Evolutionary conservation across 2,888 invertebrate genomes (phyloP).

Genomic region (Oscheius sp.): DNA sequence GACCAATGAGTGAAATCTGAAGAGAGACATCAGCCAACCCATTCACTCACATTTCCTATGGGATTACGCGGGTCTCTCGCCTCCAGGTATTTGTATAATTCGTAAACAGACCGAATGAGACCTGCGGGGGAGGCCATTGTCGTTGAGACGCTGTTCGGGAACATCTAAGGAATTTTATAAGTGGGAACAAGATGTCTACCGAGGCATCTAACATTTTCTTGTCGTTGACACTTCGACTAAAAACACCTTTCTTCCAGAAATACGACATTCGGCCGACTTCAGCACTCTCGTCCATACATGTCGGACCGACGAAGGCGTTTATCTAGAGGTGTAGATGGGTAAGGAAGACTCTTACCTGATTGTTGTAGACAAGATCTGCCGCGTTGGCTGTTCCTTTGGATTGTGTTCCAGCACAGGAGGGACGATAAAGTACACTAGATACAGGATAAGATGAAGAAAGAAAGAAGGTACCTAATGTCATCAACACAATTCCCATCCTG

Average conservation of each 20-base stretch:
- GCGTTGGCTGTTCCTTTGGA: constrained; percentile 6
- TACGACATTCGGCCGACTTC: constrained; percentile 52
- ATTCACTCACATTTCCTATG: background rate
- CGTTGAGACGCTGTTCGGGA: constrained; percentile 18
- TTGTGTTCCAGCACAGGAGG: background rate
- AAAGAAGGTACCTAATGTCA: background rate
- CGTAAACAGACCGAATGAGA: constrained; percentile 14
- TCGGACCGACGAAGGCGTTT: constrained; percentile 43
- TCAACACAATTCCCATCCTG: constrained; percentile 10
- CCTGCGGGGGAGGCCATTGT: constrained; percentile 23
- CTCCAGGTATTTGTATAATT: constrained; percentile 4
- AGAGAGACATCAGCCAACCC: background rate
- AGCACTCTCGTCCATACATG: constrained; percentile 45
- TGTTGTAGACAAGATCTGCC: background rate
- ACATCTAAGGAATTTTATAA: constrained; percentile 8
- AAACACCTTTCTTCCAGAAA: constrained; percentile 52
- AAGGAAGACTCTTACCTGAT: background rate
- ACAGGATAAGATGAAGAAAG: background rate
- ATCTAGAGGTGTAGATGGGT: constrained; percentile 21
- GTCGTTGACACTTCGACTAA: constrained; percentile 37
- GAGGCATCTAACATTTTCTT: constrained; percentile 18
- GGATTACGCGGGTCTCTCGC: background rate
- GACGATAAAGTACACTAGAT: background rate
- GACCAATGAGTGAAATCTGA: constrained; percentile 25
- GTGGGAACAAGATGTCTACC: background rate